Base-by-base conservation (phyloP, 2,888 invertebrate genomes). In the Andrena haemorrhoa region DNA sequence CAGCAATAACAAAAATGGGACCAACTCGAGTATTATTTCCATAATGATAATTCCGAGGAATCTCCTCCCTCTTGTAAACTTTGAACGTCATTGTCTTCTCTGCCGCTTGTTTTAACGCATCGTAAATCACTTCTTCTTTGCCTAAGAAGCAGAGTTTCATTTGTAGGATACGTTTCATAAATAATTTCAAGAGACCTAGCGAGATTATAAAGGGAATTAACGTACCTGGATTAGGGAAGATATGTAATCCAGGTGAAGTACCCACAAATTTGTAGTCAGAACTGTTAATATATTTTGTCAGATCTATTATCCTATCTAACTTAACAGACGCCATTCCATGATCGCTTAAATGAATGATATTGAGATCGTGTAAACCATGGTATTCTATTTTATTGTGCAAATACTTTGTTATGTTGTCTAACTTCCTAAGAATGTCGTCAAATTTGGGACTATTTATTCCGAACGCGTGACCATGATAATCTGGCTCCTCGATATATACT, bases 401-500 rank as follows among this genome's bases (percentile, higher is more conserved):
- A 91, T 96, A 96, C 69, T 94, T 94, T 0, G 95, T 95, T 5
- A 96, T 91, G 82, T 94, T 94, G 83, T 96, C 95, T 29, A 95
- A 89, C 87, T 94, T 93, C 71, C 89, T 87, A 5, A 96, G 91
- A 70, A 95, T 89, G 35, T 94, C 90, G 49, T 94, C 92, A 33
- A 94, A 93, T 68, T 93, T 88, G 2, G 86, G 80, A 26, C 94
- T 93, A 53, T 95, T 94, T 5, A 95, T 95, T 0, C 96, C 97
- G 89, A 94, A 95, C 0, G 89, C 92, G 92, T 97, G 97, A 0
- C 95, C 96, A 76, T 94, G 93, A 12, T 93, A 93, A 92, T 97
- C 97, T 0, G 97, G 97, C 88, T 97, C 96, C 87, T 96, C 96
- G 88, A 96, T 95, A 90, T 97, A 97, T 58, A 96, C 75, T 93